phyloP scores from a whole-genome alignment of 2,888 invertebrate genomes.

The Dorcus parallelipipedus region DNA sequence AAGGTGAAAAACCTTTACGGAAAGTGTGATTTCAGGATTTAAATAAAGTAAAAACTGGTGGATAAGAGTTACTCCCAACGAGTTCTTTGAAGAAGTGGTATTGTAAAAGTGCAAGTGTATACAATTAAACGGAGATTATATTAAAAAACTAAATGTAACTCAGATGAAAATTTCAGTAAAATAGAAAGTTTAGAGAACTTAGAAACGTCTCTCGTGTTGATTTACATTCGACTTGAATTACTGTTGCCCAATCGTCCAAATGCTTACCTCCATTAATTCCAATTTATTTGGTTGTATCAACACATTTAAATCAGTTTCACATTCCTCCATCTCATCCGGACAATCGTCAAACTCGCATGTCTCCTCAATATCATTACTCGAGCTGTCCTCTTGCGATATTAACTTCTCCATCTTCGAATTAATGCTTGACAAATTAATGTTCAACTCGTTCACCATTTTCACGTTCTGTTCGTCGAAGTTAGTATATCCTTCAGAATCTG shows the following conservation, averaged over 20 bases:
- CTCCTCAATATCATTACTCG: constrained; percentile 20
- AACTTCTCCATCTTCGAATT: constrained; percentile 26
- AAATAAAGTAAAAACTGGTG: no score
- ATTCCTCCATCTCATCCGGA: constrained; percentile 27
- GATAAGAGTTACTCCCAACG: no score
- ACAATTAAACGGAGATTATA: no score
- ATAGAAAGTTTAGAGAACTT: no score
- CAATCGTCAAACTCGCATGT: constrained; percentile 21
- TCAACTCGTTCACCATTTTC: constrained; percentile 30
- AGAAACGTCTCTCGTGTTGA: no score
- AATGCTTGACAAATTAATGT: constrained; percentile 32
- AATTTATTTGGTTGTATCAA: constrained; percentile 41
- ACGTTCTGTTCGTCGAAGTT: constrained; percentile 31
- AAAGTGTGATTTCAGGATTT: no score
- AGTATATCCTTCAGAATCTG: constrained; percentile 48
- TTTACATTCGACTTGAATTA: no score
- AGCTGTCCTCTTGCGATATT: constrained; percentile 23
- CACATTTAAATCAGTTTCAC: constrained; percentile 28
- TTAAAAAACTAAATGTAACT: no score
- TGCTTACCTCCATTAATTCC: constrained; percentile 44
- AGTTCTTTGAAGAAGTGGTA: no score
- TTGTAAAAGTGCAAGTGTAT: no score
- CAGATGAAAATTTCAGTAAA: no score
- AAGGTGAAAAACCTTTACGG: no score
- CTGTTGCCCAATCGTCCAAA: background rate